These are phyloP conservation scores for Trachythela sp. DNA, from an alignment of 64 coral and sea anemone species.

Conservation along the genomic window DNA sequence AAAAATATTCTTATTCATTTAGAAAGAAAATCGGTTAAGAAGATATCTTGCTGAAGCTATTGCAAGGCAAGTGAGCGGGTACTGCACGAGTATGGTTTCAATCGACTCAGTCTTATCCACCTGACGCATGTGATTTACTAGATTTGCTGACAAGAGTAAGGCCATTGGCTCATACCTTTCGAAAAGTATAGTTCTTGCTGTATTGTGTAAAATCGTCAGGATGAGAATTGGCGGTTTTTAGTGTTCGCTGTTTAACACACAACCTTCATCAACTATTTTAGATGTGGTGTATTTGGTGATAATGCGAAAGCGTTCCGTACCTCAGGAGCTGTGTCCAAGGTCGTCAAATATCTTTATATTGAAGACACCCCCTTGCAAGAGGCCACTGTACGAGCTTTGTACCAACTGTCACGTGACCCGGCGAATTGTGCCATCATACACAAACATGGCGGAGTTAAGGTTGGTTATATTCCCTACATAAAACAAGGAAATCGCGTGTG, in stretches of 20 bases:
- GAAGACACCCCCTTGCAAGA: slow-evolving; percentile 64
- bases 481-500: neutral
- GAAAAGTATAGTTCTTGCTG: too few species aligned
- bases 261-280: neutral
- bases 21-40: slow-evolving; percentile 53
- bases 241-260: too few species aligned
- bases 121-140: neutral
- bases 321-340: slow-evolving; percentile 60
- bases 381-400: slow-evolving; percentile 69
- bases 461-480: neutral
- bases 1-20: too few species aligned
- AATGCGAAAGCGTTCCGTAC: slow-evolving; percentile 60
- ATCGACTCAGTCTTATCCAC: neutral
- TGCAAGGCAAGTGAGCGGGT: slow-evolving; percentile 35
- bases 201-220: too few species aligned
- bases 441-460: slow-evolving; percentile 70
- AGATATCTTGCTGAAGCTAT: slow-evolving; percentile 72
- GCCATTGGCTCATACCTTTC: neutral
- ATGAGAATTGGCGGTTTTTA: too few species aligned
- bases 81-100: too few species aligned
- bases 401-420: slow-evolving; percentile 77
- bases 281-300: slow-evolving; percentile 69
- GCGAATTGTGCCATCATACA: slow-evolving; percentile 84
- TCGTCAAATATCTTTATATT: slow-evolving; percentile 66
- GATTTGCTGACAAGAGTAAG: too few species aligned